Evolutionary conservation across 1,140 invertebrate species (phyloP), one percentile per base, ranked within the genome.

Genomic region (Drosophila novamexicana): DNA sequence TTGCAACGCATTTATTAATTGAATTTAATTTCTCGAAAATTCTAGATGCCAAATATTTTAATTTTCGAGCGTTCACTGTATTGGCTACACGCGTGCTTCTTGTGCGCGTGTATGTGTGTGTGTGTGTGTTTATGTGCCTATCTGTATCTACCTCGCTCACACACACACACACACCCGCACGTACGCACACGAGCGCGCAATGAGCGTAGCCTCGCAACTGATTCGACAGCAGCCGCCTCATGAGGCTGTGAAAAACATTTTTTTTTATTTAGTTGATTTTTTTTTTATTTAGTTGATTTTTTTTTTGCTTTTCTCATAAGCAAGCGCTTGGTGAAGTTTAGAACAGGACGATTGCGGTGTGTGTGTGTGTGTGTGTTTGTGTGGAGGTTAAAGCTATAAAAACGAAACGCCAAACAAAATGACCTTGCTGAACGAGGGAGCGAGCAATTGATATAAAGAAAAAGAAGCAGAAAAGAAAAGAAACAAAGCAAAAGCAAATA

Each of bases 141-240:
- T 64, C 44, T 81, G 65, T 76, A 75, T 77, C 49, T 67, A 73
- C 45, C 68, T 71, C 52, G 14, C 61, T 58, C 40, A 65, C 71
- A 61, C 56, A 64, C 62, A 69, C 56, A 66, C 45, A 49, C 39
- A 64, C 22, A 77, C 40, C 49, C 29, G 40, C 52, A 22, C 16
- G 18, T 37, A 22, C 18, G 34, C 45, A 53, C 14, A 66, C 63
- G 7, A 54, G 53, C 40, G 49, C 39, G 39, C 49, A 62, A 63
- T 63, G 34, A 62, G 62, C 56, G 67, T 75, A 45, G 61, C 54
- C 59, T 64, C 67, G 64, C 53, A 74, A 74, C 71, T 57, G 71
- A 68, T 64, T 75, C 50, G 53, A 68, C 66, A 50, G 57, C 56
- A 59, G 64, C 69, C 56, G 65, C 64, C 50, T 42, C 49, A 52